These are phyloP conservation scores for Psilanteris sp. DNA, from an alignment of 1,140 invertebrate species.

Conservation along the genomic window DNA sequence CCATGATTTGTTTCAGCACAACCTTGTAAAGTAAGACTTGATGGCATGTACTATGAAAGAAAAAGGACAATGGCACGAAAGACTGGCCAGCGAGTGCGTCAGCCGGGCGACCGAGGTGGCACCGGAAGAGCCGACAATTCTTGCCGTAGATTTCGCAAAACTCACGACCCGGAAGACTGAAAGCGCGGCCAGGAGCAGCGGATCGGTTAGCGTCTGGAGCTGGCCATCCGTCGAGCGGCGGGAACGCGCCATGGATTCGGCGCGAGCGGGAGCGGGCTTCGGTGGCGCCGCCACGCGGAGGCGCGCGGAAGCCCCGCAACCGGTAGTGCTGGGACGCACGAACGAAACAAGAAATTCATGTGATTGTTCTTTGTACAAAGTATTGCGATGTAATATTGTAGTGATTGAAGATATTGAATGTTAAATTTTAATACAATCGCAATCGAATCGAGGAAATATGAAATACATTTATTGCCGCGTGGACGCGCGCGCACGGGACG, in stretches of 20 bases:
- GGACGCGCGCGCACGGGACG: constrained; percentile 59
- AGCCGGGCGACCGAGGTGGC: constrained; percentile 39
- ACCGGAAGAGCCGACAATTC: constrained; percentile 67
- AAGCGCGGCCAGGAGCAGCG: too few species aligned
- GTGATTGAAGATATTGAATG: constrained; percentile 80
- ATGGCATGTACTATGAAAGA: constrained; percentile 52
- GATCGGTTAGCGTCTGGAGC: too few species aligned
- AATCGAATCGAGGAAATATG: constrained; percentile 75
- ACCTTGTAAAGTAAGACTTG: constrained; percentile 53
- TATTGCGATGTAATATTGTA: constrained; percentile 81
- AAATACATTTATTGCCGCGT: constrained; percentile 61
- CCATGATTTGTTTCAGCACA: constrained; percentile 58
- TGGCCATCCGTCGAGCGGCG: too few species aligned
- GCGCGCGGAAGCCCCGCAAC: constrained; percentile 58
- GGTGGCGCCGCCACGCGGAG: too few species aligned
- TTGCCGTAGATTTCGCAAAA: constrained; percentile 62
- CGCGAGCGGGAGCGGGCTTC: constrained; percentile 42
- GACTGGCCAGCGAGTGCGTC: constrained; percentile 38
- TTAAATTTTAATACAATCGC: constrained; percentile 81
- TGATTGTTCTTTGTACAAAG: constrained; percentile 81
- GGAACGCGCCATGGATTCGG: too few species aligned
- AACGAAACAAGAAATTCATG: constrained; percentile 75
- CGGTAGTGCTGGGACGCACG: constrained; percentile 64
- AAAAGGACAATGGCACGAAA: constrained; percentile 58
- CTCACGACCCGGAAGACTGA: constrained; percentile 61